Conservation (phyloP, 2,113 vertebrate species). For the Campylomormyrus tamandua region DNA sequence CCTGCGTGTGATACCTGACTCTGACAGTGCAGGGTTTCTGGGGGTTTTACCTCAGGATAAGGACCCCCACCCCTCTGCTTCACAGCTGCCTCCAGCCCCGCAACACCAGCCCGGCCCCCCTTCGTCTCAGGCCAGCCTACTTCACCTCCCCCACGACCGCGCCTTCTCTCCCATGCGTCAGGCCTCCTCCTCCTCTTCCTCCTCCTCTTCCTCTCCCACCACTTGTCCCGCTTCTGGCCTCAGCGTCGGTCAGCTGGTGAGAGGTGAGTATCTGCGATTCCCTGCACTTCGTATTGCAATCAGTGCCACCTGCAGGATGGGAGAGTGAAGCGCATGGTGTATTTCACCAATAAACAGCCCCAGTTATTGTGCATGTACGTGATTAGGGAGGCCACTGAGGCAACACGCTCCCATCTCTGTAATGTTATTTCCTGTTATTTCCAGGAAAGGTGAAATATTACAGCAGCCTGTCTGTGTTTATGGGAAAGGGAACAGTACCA, state of each 20-base stretch:
- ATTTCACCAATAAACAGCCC: neutral
- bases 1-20: neutral
- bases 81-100: constrained; percentile 76
- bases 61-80: neutral
- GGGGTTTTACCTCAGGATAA: neutral
- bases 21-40: neutral
- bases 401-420: neutral
- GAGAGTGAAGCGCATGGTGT: neutral
- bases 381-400: neutral
- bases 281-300: neutral
- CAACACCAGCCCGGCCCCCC: constrained; percentile 77
- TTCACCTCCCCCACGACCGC: constrained; percentile 87
- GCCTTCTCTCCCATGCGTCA: constrained; percentile 34
- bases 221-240: constrained; percentile 88
- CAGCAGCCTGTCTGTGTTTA: neutral
- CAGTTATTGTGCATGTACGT: neutral
- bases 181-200: constrained; percentile 61
- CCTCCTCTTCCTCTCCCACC: constrained; percentile 73
- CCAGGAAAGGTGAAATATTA: neutral
- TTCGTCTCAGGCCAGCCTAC: constrained; percentile 79
- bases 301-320: neutral
- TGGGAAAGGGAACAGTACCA: neutral
- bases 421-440: neutral
- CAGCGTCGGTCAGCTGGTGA: constrained; percentile 98
- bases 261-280: constrained; percentile 62